Evolutionary conservation across 2,888 invertebrate genomes (phyloP).

Genomic region (Cloeon dipterum): DNA sequence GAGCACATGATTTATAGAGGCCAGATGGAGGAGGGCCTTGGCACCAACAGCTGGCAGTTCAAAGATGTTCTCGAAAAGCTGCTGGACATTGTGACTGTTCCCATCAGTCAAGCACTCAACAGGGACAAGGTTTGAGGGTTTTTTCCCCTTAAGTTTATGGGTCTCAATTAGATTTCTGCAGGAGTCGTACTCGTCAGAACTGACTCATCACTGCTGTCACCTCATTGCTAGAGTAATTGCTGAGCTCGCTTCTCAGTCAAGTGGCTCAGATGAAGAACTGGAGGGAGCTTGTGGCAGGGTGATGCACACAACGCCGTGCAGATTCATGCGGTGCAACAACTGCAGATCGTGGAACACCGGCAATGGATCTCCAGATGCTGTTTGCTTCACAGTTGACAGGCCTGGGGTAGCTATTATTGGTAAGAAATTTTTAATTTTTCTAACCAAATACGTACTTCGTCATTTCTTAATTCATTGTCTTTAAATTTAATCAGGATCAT

Average conservation of each 20-base stretch:
- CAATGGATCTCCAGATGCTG: constrained; percentile 88
- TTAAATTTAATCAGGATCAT: no score
- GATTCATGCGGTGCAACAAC: constrained; percentile 76
- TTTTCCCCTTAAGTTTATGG: not conserved
- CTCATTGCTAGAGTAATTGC: constrained; percentile 61
- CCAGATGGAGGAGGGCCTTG: constrained; percentile 21
- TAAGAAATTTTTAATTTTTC: not conserved
- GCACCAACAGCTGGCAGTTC: constrained; percentile 35
- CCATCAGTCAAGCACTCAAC: constrained; percentile 34
- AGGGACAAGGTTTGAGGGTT: constrained; percentile 17
- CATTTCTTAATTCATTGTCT: no score
- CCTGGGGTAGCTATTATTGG: constrained; percentile 60
- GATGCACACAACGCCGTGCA: constrained; percentile 62
- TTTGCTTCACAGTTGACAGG: constrained; percentile 81
- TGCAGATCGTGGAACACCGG: constrained; percentile 92
- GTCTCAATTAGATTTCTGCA: not conserved
- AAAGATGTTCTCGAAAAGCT: constrained; percentile 64
- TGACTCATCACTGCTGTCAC: constrained; percentile 48
- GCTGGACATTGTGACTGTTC: constrained; percentile 57
- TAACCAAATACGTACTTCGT: no score
- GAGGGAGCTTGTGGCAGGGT: constrained; percentile 45
- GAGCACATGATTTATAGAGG: constrained; percentile 54
- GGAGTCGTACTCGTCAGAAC: constrained; percentile 18
- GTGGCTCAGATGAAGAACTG: constrained; percentile 51
- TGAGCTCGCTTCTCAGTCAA: constrained; percentile 63